A percentile compares a stretch with the other conserved stretches of the same genome.
Conservation (phyloP, 2,888 invertebrate species). For the Lysandra coridon region DNA sequence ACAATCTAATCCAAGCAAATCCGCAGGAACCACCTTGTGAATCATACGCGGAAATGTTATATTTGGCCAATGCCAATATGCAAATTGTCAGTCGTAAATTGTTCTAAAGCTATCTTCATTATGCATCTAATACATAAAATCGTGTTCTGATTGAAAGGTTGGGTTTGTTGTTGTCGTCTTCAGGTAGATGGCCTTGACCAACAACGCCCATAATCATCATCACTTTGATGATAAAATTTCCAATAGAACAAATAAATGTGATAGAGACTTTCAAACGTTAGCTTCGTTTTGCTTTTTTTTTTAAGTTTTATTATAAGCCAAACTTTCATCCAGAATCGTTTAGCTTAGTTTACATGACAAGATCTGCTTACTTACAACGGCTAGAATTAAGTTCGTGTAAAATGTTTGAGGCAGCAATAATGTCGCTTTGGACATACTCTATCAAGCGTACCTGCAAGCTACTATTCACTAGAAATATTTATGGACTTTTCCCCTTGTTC, state of each 20-base stretch:
- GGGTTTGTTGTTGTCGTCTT: constrained; percentile 12
- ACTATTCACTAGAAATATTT: not conserved
- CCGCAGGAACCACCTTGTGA: not conserved
- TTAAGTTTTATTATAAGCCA: too few relatives aligned
- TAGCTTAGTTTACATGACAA: too few relatives aligned
- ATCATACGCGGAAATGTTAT: not conserved
- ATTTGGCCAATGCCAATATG: not conserved
- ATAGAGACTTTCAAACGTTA: too few relatives aligned
- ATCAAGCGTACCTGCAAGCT: not conserved
- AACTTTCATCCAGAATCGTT: too few relatives aligned
- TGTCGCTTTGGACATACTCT: not conserved
- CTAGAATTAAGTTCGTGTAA: too few relatives aligned
- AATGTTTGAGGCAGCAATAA: not conserved
- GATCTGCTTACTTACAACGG: too few relatives aligned
- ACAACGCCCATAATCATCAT: not conserved
- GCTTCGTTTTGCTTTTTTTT: too few relatives aligned
- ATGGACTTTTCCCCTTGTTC: not conserved
- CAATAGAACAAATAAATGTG: too few relatives aligned
- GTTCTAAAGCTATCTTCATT: not conserved
- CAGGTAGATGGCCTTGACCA: not conserved
- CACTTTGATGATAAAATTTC: not conserved
- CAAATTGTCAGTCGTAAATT: not conserved
- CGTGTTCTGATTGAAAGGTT: not conserved
- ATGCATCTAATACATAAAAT: not conserved
- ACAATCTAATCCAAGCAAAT: not conserved